Conservation (phyloP, 1,140 invertebrate genomes). For the Drosophila ogumai region DNA sequence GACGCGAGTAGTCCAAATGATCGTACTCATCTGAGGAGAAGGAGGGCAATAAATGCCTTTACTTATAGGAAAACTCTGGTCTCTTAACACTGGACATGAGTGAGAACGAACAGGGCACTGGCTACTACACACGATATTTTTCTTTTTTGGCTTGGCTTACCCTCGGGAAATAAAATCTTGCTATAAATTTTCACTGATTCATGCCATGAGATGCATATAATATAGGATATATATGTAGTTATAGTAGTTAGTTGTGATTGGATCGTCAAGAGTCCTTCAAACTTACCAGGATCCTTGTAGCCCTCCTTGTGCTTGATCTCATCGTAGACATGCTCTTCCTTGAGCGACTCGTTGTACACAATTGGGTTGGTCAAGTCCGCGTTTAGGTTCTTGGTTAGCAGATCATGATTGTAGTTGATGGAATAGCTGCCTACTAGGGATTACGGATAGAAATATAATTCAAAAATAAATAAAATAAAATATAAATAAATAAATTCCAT, state of each 20-base stretch:
- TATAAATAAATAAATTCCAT: not conserved
- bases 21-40: conserved; percentile 89
- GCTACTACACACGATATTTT: conserved; percentile 27
- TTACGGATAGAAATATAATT: conserved; percentile 14
- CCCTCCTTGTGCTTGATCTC: conserved; percentile 94
- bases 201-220: conserved; percentile 53
- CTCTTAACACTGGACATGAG: conserved; percentile 35
- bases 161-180: conserved; percentile 80
- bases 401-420: conserved; percentile 86
- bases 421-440: conserved; percentile 85
- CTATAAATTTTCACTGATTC: conserved; percentile 81
- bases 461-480: not conserved
- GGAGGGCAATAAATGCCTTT: not conserved
- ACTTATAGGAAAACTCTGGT: not conserved
- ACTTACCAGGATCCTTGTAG: conserved; percentile 85
- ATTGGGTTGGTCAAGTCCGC: conserved; percentile 94
- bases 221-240: conserved; percentile 24
- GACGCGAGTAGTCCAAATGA: conserved; percentile 93
- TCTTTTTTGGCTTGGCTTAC: conserved; percentile 68
- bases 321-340: conserved; percentile 94
- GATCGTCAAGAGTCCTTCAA: not conserved
- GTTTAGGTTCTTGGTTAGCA: conserved; percentile 91
- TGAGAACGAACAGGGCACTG: conserved; percentile 23
- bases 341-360: conserved; percentile 90
- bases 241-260: conserved; percentile 36